A percentile compares a stretch with the other conserved stretches of the same genome.
phyloP scores from a whole-genome alignment of 37 sponge, comb jelly and placozoan genomes.

The Lycopodina hypogea region DNA sequence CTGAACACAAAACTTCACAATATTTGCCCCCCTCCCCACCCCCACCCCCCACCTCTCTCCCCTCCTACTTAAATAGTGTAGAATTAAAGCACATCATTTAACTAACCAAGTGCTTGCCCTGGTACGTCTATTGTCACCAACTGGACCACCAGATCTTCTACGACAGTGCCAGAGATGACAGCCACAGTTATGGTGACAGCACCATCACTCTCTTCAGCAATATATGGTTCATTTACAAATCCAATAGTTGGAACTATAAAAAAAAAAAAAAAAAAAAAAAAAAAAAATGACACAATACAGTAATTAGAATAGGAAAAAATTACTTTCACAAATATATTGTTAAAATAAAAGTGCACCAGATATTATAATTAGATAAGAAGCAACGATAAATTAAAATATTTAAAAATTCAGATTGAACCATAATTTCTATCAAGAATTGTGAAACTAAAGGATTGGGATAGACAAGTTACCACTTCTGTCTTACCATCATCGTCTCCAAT shows the following conservation, averaged over 20 bases:
- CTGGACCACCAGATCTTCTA: neutral
- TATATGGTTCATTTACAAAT: conserved; percentile 7
- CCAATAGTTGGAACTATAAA: conserved; percentile 36
- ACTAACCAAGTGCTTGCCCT: conserved; percentile 30
- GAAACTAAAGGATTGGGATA: too few relatives aligned
- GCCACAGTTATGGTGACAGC: conserved; percentile 2
- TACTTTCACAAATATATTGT: neutral
- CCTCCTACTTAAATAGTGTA: too few relatives aligned
- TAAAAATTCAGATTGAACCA: too few relatives aligned
- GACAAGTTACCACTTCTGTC: neutral
- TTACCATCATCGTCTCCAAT: conserved; percentile 13
- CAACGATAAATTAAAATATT: too few relatives aligned
- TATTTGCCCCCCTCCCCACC: too few relatives aligned
- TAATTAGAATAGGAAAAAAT: neutral
- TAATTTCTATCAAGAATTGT: too few relatives aligned
- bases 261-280: neutral
- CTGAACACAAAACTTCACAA: too few relatives aligned
- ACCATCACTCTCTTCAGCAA: neutral
- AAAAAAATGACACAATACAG: too few relatives aligned
- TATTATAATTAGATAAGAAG: too few relatives aligned
- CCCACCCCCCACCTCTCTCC: too few relatives aligned
- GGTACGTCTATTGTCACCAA: neutral
- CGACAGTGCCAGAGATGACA: neutral
- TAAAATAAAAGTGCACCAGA: neutral
- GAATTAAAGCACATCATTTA: too few relatives aligned